Evolutionary conservation across 2,113 vertebrate genomes (phyloP), one percentile per base, ranked within the genome.

Genomic region (Tupaia chinensis): DNA sequence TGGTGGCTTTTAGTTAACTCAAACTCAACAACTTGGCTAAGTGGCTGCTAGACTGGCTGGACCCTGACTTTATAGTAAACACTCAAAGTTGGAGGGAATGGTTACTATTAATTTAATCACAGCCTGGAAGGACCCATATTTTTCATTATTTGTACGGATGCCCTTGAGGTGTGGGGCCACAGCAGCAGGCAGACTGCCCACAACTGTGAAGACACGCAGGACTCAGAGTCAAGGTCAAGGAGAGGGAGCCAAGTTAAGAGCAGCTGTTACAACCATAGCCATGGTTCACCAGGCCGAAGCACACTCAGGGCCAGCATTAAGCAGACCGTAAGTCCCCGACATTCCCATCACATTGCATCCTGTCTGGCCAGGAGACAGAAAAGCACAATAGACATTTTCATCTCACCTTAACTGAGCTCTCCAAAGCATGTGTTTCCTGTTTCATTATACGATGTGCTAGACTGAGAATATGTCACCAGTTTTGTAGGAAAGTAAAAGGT

Each of bases 341-440:
- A 79, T 88, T 93, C 87, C 81, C 94, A n/a, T 72, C 66, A 19
- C 87, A 66, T n/a, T 89, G 83, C 89, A 77, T 29, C 83, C 94
- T 34, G 90, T 93, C 87, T 94, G 77, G 32, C 25, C 89, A 19
- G 0, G 11, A 94, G 79, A 89, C 56, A 70, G 69, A 65, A 60
- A 6, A 72, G 19, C 19, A 76, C 73, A 68, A 80, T 0, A 83
- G 85, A 32, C 54, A 76, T 76, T 73, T 82, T 72, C 82, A 74
- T n/a, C 66, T 97, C 69, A 68, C 92, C 88, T 81, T 66, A 73
- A 54, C 79, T 77, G 29, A 85, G 91, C 70, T 92, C 77, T 61
- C 87, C 65, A 68, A 84, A 79, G 58, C 80, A 83, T 44, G 44
- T 25, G 58, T 17, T 96, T 97, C 80, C 81, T 83, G 65, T 16